Evolutionary conservation across 1,140 invertebrate genomes (phyloP).

Genomic region (Drosophila takahashii): DNA sequence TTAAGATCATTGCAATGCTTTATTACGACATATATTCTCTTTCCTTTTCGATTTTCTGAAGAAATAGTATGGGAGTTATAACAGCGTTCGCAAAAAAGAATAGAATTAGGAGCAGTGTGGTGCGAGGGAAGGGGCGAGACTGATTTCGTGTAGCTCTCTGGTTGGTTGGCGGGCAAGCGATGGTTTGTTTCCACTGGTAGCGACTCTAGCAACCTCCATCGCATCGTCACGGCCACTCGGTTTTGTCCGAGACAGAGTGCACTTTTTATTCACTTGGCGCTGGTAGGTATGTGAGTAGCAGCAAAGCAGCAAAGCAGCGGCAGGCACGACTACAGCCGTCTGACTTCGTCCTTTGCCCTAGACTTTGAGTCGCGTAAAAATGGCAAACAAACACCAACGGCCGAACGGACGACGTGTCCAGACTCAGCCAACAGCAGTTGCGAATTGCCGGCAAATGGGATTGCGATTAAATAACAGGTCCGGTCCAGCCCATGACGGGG

Average conservation of each 20-base stretch:
- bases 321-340: conserved; percentile 12
- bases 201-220: conserved; percentile 31
- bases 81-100: background rate
- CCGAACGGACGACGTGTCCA: conserved; percentile 19
- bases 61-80: background rate
- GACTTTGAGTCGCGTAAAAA: conserved; percentile 43
- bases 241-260: conserved; percentile 50
- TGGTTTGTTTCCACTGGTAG: conserved; percentile 51
- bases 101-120: conserved; percentile 12
- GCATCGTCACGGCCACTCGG: conserved; percentile 50
- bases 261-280: conserved; percentile 55
- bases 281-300: conserved; percentile 1
- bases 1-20: background rate
- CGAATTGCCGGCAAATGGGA: conserved; percentile 57
- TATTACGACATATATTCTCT: background rate
- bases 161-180: conserved; percentile 58
- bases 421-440: conserved; percentile 55
- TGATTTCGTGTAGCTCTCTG: conserved; percentile 50
- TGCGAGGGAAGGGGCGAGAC: background rate
- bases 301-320: background rate
- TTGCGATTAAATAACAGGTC: conserved; percentile 33
- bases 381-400: conserved; percentile 17
- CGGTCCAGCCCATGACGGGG: background rate
- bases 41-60: background rate
- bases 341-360: conserved; percentile 10